A percentile compares a stretch with the other conserved stretches of the same genome.
These are phyloP conservation scores for Colius striatus DNA, from an alignment of 2,113 vertebrate genomes.

Conservation along the genomic window DNA sequence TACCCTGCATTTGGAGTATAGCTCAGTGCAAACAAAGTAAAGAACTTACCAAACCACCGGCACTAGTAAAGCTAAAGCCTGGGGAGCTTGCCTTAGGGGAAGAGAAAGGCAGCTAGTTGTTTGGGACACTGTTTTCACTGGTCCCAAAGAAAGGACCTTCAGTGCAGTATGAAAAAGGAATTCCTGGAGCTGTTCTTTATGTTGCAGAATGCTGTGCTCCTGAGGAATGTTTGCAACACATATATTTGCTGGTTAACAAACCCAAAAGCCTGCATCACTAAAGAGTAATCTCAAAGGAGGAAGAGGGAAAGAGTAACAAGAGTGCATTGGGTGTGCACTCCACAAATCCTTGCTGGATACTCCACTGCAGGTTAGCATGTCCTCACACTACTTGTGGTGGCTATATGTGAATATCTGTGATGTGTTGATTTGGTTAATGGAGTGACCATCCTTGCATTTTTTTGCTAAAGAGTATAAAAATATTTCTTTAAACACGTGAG, in stretches of 20 bases:
- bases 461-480: neutral
- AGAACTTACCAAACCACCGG: neutral
- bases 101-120: fast-evolving
- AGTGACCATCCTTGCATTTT: neutral
- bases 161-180: neutral
- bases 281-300: neutral
- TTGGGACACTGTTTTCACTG: neutral
- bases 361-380: neutral
- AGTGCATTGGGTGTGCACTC: neutral
- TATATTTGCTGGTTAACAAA: constrained; percentile 7
- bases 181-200: neutral
- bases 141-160: neutral
- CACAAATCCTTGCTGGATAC: neutral
- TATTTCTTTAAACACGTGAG: neutral
- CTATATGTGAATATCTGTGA: neutral
- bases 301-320: neutral
- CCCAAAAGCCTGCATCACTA: neutral
- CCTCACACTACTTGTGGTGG: neutral
- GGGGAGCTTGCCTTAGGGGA: neutral
- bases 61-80: neutral
- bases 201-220: neutral
- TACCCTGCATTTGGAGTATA: neutral
- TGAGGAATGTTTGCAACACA: constrained; percentile 17
- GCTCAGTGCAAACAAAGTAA: neutral
- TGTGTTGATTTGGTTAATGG: neutral